These are phyloP conservation scores for Apoda limacodes DNA, from an alignment of 2,888 invertebrate species.

Conservation along the genomic window DNA sequence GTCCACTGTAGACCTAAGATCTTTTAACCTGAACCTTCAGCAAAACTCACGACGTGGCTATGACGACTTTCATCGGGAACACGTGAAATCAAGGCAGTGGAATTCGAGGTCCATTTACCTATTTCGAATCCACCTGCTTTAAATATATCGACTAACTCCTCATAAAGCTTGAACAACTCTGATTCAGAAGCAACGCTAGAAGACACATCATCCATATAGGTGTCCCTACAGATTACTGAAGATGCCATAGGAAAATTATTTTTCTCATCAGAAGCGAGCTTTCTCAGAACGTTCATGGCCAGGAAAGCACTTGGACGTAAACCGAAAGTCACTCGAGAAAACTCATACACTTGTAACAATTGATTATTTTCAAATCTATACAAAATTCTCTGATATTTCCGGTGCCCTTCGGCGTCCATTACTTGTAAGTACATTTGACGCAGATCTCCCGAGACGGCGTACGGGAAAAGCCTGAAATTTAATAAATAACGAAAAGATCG, in stretches of 20 bases:
- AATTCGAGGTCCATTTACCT: conserved; percentile 16
- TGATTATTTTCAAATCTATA: conserved; percentile 9
- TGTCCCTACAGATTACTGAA: conserved; percentile 11
- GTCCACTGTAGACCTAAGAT: conserved; percentile 13
- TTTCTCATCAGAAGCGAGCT: conserved; percentile 9
- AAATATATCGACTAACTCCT: conserved; percentile 8
- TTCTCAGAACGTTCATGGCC: conserved; percentile 10
- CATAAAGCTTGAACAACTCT: conserved; percentile 6
- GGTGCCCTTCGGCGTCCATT: conserved; percentile 4
- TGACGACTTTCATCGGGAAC: conserved; percentile 9
- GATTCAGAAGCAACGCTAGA: conserved; percentile 5
- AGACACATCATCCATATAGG: conserved; percentile 14
- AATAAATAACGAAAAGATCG: conserved; percentile 12
- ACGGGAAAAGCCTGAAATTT: too few species aligned
- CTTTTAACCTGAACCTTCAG: conserved; percentile 7
- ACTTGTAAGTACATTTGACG: conserved; percentile 10
- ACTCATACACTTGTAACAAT: conserved; percentile 8
- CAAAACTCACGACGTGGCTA: conserved; percentile 4
- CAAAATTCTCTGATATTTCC: conserved; percentile 11
- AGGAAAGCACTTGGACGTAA: conserved; percentile 12
- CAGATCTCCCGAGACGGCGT: conserved; percentile 8
- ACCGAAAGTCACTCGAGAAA: conserved; percentile 15
- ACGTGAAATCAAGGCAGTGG: conserved; percentile 6
- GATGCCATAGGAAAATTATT: conserved; percentile 5
- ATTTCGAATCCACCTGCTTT: too few species aligned